Evolutionary conservation across 2,888 invertebrate genomes (phyloP).

Genomic region (Gari tellinella): DNA sequence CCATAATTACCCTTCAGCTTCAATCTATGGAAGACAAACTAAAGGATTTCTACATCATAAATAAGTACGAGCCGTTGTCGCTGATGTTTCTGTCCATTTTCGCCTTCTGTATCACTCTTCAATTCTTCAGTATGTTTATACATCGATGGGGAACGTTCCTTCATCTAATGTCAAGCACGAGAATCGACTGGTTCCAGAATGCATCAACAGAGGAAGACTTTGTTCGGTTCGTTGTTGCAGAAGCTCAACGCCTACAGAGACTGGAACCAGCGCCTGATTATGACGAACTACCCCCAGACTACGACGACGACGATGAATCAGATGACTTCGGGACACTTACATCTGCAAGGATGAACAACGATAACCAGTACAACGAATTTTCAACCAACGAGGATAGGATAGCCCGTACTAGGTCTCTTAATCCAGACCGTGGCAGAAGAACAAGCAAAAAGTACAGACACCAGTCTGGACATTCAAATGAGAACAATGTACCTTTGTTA

Average conservation of each 20-base stretch:
- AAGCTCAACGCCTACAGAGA: constrained; percentile 74
- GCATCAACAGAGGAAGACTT: constrained; percentile 78
- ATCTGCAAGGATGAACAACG: constrained; percentile 30
- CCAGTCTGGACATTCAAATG: constrained; percentile 52
- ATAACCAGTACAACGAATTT: constrained; percentile 57
- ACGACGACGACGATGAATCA: constrained; percentile 63
- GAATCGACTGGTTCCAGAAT: constrained; percentile 77
- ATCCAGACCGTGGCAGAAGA: constrained; percentile 24
- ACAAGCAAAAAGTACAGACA: constrained; percentile 45
- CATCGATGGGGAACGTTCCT: constrained; percentile 80
- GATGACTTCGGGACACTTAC: constrained; percentile 39
- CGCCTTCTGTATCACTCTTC: constrained; percentile 73
- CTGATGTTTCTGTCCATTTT: constrained; percentile 76
- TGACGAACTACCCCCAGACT: constrained; percentile 67
- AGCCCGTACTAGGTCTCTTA: constrained; percentile 32
- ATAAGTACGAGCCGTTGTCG: constrained; percentile 78
- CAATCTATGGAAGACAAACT: constrained; percentile 90
- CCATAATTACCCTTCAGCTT: constrained; percentile 98
- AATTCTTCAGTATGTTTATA: constrained; percentile 78
- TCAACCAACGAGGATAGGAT: constrained; percentile 24
- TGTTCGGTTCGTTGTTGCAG: constrained; percentile 76
- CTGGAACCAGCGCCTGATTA: constrained; percentile 78
- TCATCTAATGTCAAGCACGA: constrained; percentile 79
- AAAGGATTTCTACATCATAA: constrained; percentile 87
- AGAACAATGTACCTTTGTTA: constrained; percentile 67